Conservation (phyloP, 37 sponge, comb jelly and placozoan species). For the Halisarca cf. caerulea region DNA sequence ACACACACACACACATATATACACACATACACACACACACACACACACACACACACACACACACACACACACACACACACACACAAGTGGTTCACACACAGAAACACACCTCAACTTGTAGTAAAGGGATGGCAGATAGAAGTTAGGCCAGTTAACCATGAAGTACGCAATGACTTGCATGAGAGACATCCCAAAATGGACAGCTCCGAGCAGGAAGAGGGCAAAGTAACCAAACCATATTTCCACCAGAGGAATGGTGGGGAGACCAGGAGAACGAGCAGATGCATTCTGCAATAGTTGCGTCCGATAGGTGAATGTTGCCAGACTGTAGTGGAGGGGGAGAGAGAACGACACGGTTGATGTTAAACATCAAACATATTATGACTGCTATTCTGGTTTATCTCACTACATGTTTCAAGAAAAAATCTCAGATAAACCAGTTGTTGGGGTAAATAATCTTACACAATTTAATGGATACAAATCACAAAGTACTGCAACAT, state of each 20-base stretch:
- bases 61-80: too few species aligned
- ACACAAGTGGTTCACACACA: too few species aligned
- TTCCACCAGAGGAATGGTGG: constrained; percentile 38
- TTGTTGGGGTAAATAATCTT: too few species aligned
- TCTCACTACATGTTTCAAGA: too few species aligned
- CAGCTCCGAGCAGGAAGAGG: constrained; percentile 44
- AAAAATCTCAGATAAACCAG: too few species aligned
- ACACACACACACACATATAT: too few species aligned
- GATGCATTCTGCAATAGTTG: neutral
- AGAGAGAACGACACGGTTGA: neutral
- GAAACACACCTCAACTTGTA: neutral
- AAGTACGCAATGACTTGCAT: constrained; percentile 45
- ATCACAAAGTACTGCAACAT: too few species aligned
- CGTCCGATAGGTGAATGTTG: neutral
- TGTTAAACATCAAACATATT: too few species aligned
- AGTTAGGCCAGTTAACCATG: constrained; percentile 53
- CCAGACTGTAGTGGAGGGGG: neutral
- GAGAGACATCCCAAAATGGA: constrained; percentile 52
- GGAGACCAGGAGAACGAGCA: neutral
- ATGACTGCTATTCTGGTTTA: too few species aligned
- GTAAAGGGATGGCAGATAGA: constrained; percentile 12
- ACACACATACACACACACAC: too few species aligned
- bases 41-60: too few species aligned
- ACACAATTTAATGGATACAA: too few species aligned
- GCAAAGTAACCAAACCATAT: constrained; percentile 40